phyloP scores from a whole-genome alignment of 2,113 vertebrate genomes.

The Microtus pennsylvanicus region DNA sequence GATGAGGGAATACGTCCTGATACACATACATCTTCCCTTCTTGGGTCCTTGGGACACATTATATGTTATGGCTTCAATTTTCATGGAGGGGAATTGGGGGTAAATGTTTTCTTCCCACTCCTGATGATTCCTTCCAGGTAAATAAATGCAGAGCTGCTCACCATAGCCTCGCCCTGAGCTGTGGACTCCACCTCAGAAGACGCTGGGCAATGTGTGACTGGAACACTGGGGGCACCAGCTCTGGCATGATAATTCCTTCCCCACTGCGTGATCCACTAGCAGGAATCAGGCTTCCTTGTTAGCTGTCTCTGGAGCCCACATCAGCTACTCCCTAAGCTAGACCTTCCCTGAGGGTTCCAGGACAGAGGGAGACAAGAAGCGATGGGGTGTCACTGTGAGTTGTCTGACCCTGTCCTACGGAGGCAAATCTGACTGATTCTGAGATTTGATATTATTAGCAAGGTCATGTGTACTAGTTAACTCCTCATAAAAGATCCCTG shows the following conservation, averaged over 20 bases:
- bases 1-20: neutral
- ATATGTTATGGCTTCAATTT: neutral
- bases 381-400: accelerated
- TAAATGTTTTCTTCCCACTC: neutral
- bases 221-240: neutral
- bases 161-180: neutral
- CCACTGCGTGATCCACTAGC: neutral
- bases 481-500: neutral
- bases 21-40: neutral
- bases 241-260: neutral
- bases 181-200: neutral
- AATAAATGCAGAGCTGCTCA: neutral
- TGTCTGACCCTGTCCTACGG: neutral
- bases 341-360: neutral
- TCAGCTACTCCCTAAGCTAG: neutral
- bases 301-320: neutral
- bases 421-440: neutral
- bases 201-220: neutral
- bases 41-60: neutral
- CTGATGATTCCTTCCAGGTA: neutral
- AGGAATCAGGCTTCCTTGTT: neutral
- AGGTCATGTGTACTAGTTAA: neutral
- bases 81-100: neutral
- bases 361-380: accelerated
- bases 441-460: neutral